These are phyloP conservation scores for Synanthedon tipuliformis DNA, from an alignment of 2,888 invertebrate genomes.

Conservation along the genomic window DNA sequence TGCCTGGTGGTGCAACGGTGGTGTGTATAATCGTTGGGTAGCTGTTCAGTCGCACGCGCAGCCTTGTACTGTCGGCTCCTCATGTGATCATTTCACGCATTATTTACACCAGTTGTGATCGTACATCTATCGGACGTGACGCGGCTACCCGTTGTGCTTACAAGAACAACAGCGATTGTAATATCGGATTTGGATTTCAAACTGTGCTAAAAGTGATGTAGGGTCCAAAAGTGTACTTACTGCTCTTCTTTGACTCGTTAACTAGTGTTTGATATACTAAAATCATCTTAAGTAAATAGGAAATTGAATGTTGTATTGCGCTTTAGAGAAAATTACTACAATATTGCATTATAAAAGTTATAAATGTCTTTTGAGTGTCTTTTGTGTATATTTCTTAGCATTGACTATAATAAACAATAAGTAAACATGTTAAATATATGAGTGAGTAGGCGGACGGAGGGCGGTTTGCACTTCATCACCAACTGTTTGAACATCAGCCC, in stretches of 20 bases:
- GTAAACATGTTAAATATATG: not conserved
- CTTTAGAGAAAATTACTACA: too few species aligned
- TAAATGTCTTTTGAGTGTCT: too few species aligned
- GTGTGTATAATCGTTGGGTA: conserved; percentile 26
- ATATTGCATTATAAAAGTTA: too few species aligned
- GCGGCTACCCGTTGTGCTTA: not conserved
- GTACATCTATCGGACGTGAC: not conserved
- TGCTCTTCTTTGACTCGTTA: too few species aligned
- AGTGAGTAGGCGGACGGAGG: not conserved
- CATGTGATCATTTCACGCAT: conserved; percentile 27
- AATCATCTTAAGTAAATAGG: too few species aligned
- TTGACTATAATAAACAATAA: not conserved
- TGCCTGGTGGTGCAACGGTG: conserved; percentile 60
- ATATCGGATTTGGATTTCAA: too few species aligned
- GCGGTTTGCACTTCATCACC: not conserved
- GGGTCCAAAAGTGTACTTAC: too few species aligned
- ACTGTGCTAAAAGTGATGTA: too few species aligned
- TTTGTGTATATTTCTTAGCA: too few species aligned
- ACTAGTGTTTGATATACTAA: too few species aligned
- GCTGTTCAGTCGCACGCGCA: conserved; percentile 51
- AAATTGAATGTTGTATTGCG: too few species aligned
- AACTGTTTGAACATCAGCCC: not conserved
- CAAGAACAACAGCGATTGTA: not conserved
- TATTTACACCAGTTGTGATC: conserved; percentile 14
- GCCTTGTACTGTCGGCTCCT: conserved; percentile 48